phyloP scores from a whole-genome alignment of 2,797 vertebrate genomes.

The Oryzias dopingdopingensis region DNA sequence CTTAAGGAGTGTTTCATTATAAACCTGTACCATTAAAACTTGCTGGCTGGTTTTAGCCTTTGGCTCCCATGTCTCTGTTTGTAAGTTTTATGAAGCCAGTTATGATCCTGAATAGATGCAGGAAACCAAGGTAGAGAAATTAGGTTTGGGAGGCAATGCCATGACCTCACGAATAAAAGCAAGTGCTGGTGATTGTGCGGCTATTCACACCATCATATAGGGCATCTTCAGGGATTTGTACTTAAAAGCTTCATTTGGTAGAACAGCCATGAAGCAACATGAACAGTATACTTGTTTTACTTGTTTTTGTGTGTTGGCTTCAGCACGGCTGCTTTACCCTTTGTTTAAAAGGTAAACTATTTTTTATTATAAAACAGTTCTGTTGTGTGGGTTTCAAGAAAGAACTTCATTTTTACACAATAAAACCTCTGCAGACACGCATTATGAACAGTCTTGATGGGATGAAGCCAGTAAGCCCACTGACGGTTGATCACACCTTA shows the following conservation, averaged over 20 bases:
- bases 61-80: constrained; percentile 66
- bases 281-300: too few species aligned
- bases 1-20: constrained; percentile 81
- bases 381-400: too few species aligned
- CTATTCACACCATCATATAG: constrained; percentile 7
- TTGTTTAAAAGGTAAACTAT: too few species aligned
- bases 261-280: too few species aligned
- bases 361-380: too few species aligned
- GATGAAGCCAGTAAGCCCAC: too few species aligned
- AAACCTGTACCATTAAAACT: constrained; percentile 77
- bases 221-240: not conserved
- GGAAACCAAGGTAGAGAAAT: constrained; percentile 50
- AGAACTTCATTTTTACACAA: too few species aligned
- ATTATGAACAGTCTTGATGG: too few species aligned
- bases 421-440: too few species aligned
- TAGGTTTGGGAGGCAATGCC: constrained; percentile 41
- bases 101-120: constrained; percentile 65
- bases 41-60: constrained; percentile 63
- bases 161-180: constrained; percentile 37
- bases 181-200: constrained; percentile 26
- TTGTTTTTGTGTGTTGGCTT: too few species aligned
- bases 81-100: constrained; percentile 64
- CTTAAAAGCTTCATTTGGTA: not conserved
- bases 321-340: too few species aligned
- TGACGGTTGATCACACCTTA: too few species aligned